Evolutionary conservation across 2,113 vertebrate species (phyloP).

Genomic region (Chlorodrepanis virens): DNA sequence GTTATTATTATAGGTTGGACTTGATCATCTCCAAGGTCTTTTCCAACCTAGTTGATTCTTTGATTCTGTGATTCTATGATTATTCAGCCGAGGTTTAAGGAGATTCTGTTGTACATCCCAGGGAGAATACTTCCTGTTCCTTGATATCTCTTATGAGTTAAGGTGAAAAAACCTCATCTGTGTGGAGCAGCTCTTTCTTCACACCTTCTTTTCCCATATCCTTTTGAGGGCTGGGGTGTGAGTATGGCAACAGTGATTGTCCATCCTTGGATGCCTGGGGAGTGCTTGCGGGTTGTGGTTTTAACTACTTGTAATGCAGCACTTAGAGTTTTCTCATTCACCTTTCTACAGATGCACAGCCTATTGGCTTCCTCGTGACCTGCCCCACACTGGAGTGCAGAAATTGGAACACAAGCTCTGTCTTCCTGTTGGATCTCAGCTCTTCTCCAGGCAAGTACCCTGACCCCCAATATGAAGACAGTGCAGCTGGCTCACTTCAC

Average conservation of each 20-base stretch:
- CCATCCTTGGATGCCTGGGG: background rate
- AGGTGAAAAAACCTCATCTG: background rate
- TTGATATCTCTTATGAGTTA: background rate
- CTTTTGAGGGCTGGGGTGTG: background rate
- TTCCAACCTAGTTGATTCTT: background rate
- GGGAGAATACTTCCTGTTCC: background rate
- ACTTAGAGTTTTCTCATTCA: background rate
- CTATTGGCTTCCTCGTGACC: accelerated
- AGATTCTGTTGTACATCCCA: background rate
- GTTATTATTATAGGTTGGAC: background rate
- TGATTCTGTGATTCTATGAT: background rate
- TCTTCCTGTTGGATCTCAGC: background rate
- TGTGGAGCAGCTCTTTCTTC: background rate
- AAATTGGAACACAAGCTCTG: background rate
- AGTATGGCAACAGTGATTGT: background rate
- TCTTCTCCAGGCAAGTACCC: background rate
- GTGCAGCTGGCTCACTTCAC: background rate
- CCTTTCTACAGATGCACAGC: background rate
- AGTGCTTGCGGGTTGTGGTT: background rate
- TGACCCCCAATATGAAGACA: background rate
- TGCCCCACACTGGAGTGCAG: accelerated
- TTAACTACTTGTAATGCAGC: background rate
- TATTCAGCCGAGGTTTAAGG: background rate
- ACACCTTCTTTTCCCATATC: background rate
- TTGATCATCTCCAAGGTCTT: background rate